Evolutionary conservation across 2,113 vertebrate species (phyloP), one percentile per base, ranked within the genome.

Genomic region (Notechis scutatus): DNA sequence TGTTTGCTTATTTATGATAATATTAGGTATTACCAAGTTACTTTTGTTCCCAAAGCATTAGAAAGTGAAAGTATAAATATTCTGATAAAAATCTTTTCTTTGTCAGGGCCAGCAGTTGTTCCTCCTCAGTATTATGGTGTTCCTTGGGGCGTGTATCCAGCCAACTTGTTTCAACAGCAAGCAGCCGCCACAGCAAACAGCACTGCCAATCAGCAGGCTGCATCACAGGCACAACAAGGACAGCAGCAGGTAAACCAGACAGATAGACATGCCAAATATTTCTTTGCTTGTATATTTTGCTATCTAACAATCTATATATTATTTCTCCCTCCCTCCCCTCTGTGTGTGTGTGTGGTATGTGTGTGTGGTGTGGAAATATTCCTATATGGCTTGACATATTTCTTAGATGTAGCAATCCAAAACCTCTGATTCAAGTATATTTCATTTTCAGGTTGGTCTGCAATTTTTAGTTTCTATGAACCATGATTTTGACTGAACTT

Each of bases 51-150:
- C 26, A 39, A 50, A n/a, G 29, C 20, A 26, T 34, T 61, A 20
- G 55, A 85, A 91, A 21, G 61, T 92, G 7, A 50, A 39, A 91
- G 87, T 34, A 90, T 14, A 81, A 81, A 50, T n/a, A 93, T 90
- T 93, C 89, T 89, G 56, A 14, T 87, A 15, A 21, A 90, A 23
- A 95, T 59, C 94, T 95, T 87, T 26, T 39, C 45, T 95, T 1
- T 92, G 88, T 93, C 95, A 99, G 99, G 99, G 92, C 99, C 99
- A 56, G 97, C 99, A 91, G 99, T 99, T 95, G 99, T 99, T 96
- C 99, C 99, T 0, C 99, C 99, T 94, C 99, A 99, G 96, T 99
- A 99, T 98, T 99, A 99, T 0, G 98, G 99, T 4, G 99, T 99
- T 95, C 99, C 99, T 0, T 99, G 99, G 99, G 99, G 99, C 4